Evolutionary conservation across 2,797 vertebrate genomes (phyloP).

Genomic region (Poecilia velifera): DNA sequence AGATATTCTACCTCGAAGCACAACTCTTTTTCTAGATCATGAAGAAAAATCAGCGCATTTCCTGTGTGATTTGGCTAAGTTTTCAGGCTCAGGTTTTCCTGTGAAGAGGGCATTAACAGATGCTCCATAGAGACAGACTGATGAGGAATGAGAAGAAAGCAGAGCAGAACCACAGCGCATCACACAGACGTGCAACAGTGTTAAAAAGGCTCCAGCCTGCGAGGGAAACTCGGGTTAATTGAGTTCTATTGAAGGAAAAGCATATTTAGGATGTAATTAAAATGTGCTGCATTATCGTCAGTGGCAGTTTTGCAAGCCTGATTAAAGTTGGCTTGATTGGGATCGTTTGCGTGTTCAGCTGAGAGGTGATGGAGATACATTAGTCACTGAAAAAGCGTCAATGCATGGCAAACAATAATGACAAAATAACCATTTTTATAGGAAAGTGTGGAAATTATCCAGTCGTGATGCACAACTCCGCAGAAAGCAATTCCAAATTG

Average conservation of each 20-base stretch:
- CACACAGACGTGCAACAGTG: constrained; percentile 59
- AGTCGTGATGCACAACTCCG: constrained; percentile 4
- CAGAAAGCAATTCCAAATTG: not conserved
- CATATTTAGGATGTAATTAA: constrained; percentile 7
- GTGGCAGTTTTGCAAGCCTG: constrained; percentile 3
- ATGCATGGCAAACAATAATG: not conserved
- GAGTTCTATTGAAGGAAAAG: not conserved
- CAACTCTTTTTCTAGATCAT: not conserved
- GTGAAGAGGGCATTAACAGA: constrained; percentile 38
- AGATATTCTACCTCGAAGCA: not conserved
- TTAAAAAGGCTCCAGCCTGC: not conserved
- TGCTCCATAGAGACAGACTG: constrained; percentile 35
- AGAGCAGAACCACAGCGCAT: constrained; percentile 42
- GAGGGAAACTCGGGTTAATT: constrained; percentile 2
- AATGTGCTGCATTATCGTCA: not conserved
- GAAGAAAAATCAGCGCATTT: constrained; percentile 9
- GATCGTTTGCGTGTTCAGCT: not conserved
- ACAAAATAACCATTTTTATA: not conserved
- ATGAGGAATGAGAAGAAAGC: constrained; percentile 27
- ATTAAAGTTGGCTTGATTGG: constrained; percentile 4
- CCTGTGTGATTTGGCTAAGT: constrained; percentile 3
- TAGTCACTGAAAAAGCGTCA: constrained; percentile 7
- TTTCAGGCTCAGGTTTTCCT: constrained; percentile 13
- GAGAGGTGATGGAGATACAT: not conserved
- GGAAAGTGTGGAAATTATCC: not conserved